A percentile compares a stretch with the other conserved stretches of the same genome.
Conservation (phyloP, 1,140 invertebrate genomes). For the Bombus terrestris region DNA sequence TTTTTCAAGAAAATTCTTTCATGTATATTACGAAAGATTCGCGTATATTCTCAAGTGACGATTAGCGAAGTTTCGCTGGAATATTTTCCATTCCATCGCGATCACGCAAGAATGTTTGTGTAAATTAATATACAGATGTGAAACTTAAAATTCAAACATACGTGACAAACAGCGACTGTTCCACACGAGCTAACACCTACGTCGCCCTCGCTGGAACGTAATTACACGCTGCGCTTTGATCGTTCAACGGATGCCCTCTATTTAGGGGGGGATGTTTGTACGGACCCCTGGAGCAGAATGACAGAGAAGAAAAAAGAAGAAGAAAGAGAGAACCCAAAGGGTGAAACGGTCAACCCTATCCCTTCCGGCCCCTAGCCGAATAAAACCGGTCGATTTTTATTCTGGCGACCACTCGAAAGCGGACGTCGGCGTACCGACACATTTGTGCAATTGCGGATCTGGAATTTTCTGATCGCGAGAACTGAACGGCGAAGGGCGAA, state of each 20-base stretch:
- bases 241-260: slow-evolving; percentile 38
- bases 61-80: background rate
- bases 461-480: slow-evolving; percentile 52
- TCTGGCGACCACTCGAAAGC: background rate
- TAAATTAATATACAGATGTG: slow-evolving; percentile 21
- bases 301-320: background rate
- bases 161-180: background rate
- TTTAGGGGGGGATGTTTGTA: slow-evolving; percentile 23
- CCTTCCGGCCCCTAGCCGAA: slow-evolving; percentile 12
- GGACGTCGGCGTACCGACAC: slow-evolving; percentile 7
- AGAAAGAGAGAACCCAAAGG: background rate
- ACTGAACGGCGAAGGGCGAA: slow-evolving; percentile 60
- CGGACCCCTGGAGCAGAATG: background rate
- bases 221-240: slow-evolving; percentile 48
- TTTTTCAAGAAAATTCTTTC: background rate
- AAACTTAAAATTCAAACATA: slow-evolving; percentile 38
- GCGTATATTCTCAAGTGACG: background rate
- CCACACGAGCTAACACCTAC: slow-evolving; percentile 6
- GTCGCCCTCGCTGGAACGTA: slow-evolving; percentile 1
- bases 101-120: background rate
- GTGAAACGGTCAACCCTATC: background rate
- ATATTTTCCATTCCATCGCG: slow-evolving; percentile 8
- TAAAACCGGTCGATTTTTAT: slow-evolving; percentile 26
- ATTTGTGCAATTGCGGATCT: slow-evolving; percentile 70
- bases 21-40: background rate